Percentiles rank a stretch among this genome's conserved stretches.
Evolutionary conservation across 1,140 invertebrate genomes (phyloP).

Genomic region (Caenorhabditis latens): DNA sequence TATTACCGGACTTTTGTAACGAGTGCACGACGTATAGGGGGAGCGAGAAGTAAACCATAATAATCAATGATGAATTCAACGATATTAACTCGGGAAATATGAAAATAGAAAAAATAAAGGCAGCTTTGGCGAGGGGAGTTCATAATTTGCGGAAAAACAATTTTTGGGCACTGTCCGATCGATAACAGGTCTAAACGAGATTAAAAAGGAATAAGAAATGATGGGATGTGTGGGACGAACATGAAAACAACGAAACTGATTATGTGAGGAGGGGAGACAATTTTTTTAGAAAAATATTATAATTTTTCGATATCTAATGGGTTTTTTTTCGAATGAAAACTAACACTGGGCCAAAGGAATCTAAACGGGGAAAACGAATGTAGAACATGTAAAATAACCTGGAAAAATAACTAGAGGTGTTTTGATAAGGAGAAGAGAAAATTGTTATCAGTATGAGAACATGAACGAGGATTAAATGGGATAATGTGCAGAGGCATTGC

Average conservation of each 20-base stretch:
- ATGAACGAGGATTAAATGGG: background rate
- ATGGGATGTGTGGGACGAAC: background rate
- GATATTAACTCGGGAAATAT: constrained; percentile 52
- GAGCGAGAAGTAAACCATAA: constrained; percentile 18
- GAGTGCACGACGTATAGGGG: constrained; percentile 34
- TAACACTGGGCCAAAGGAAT: constrained; percentile 5
- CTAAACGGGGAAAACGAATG: constrained; percentile 28
- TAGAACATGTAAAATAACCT: background rate
- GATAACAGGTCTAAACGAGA: constrained; percentile 13
- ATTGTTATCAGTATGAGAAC: constrained; percentile 38
- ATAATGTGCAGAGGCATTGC: background rate
- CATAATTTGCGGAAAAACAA: background rate
- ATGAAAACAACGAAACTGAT: constrained; percentile 40
- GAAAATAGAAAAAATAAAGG: constrained; percentile 39
- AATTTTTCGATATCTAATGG: too few species aligned
- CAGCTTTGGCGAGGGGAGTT: background rate
- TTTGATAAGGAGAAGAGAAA: background rate
- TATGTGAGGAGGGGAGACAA: background rate
- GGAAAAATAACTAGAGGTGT: constrained; percentile 23
- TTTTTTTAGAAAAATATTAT: background rate
- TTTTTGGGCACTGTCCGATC: constrained; percentile 10
- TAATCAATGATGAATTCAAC: constrained; percentile 18
- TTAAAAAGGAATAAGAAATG: background rate
- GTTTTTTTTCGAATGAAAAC: constrained; percentile 31
- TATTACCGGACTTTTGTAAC: constrained; percentile 33